Percentiles rank a stretch among this genome's conserved stretches.
These are phyloP conservation scores for Campylorhamphus procurvoides DNA, from an alignment of 2,113 vertebrate species.

Conservation along the genomic window DNA sequence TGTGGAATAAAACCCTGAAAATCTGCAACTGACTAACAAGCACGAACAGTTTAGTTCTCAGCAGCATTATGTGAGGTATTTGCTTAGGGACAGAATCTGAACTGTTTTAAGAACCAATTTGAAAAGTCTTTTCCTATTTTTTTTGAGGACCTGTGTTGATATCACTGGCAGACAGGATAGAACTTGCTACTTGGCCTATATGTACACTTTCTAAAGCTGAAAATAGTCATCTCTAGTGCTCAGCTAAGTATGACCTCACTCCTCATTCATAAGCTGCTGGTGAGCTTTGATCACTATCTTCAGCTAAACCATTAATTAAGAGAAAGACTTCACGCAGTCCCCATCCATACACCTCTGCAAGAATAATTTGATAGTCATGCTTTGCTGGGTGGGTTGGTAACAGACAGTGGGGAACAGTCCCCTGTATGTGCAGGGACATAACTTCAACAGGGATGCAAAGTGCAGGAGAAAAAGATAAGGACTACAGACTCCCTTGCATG, in stretches of 20 bases:
- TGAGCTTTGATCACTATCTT: background rate
- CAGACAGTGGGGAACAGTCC: background rate
- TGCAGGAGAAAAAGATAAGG: background rate
- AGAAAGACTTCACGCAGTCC: background rate
- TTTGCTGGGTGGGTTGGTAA: background rate
- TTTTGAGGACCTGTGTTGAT: background rate
- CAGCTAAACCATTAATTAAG: background rate
- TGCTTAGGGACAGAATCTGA: background rate
- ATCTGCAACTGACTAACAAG: background rate
- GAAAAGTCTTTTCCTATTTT: background rate
- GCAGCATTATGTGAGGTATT: background rate
- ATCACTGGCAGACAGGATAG: background rate
- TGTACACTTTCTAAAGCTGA: background rate
- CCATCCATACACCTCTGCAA: background rate
- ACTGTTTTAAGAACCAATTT: background rate
- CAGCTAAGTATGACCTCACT: background rate
- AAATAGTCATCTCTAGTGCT: background rate
- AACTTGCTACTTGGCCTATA: background rate
- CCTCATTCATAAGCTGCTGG: background rate
- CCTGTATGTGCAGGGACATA: background rate
- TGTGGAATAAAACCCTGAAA: background rate
- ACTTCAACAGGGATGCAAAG: background rate
- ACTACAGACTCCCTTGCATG: background rate
- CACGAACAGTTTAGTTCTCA: background rate
- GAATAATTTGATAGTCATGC: background rate